These are phyloP conservation scores for Coptotermes formosanus DNA, from an alignment of 1,140 invertebrate genomes.

Conservation along the genomic window DNA sequence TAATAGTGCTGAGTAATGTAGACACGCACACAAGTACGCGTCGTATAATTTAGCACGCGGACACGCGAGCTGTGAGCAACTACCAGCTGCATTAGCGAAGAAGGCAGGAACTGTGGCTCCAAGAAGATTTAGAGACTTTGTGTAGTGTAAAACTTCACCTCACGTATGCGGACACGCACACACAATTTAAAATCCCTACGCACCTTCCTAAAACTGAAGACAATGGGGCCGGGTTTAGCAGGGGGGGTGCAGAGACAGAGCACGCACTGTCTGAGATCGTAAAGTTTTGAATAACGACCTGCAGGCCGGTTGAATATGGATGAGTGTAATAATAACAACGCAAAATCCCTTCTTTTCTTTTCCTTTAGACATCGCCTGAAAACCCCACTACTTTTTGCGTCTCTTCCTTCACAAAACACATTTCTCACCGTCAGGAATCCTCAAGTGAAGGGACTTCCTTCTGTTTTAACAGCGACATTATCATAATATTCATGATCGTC, in stretches of 20 bases:
- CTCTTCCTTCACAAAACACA: neutral
- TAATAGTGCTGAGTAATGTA: too few relatives aligned
- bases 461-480: neutral
- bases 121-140: neutral
- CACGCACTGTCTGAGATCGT: neutral
- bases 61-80: neutral
- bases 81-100: neutral
- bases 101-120: neutral
- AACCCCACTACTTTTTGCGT: neutral
- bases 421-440: neutral
- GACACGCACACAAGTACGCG: too few relatives aligned
- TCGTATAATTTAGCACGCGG: neutral
- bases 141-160: constrained; percentile 7
- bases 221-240: neutral
- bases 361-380: neutral
- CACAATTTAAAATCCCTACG: neutral
- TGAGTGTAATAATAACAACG: constrained; percentile 13
- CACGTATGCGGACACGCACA: neutral
- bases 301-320: constrained; percentile 2
- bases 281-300: constrained; percentile 2
- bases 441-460: neutral
- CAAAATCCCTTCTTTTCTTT: constrained; percentile 7
- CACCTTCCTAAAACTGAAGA: neutral
- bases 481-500: neutral
- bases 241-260: neutral